Percentiles rank a stretch among this genome's conserved stretches.
These are phyloP conservation scores for Aegithalos caudatus DNA, from an alignment of 2,113 vertebrate species.

Conservation along the genomic window DNA sequence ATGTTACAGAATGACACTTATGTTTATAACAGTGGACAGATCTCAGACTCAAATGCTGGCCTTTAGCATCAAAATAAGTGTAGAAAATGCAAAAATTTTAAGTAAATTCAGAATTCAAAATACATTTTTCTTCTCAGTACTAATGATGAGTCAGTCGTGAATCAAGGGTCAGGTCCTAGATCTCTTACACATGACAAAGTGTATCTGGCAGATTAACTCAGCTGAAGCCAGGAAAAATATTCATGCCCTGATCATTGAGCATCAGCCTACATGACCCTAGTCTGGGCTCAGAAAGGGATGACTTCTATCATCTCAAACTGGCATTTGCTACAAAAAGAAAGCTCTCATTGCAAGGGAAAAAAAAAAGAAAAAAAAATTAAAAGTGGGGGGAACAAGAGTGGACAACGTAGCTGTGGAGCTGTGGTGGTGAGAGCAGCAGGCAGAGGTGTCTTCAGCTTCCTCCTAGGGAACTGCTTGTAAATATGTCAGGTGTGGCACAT, in stretches of 20 bases:
- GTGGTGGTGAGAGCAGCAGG: not conserved
- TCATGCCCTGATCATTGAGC: not conserved
- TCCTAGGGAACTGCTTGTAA: not conserved
- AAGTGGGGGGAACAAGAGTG: not conserved
- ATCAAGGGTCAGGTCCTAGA: not conserved
- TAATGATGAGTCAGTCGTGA: not conserved
- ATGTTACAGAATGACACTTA: not conserved
- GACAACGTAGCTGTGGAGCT: rapidly evolving
- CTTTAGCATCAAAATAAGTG: not conserved
- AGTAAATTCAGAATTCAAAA: not conserved
- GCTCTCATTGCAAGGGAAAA: not conserved
- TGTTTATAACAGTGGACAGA: not conserved
- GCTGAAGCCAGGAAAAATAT: not conserved
- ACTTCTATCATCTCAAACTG: not conserved
- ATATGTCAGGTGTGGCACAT: not conserved
- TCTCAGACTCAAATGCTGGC: not conserved
- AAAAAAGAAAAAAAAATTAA: not conserved
- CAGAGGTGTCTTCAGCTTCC: not conserved
- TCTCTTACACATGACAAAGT: not conserved
- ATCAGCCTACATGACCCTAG: not conserved
- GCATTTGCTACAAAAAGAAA: not conserved
- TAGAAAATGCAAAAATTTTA: not conserved
- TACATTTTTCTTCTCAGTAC: not conserved
- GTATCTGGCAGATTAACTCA: not conserved
- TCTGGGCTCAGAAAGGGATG: not conserved